Conservation (phyloP, 2,888 invertebrate species). For the Ctenicera cuprea region DNA sequence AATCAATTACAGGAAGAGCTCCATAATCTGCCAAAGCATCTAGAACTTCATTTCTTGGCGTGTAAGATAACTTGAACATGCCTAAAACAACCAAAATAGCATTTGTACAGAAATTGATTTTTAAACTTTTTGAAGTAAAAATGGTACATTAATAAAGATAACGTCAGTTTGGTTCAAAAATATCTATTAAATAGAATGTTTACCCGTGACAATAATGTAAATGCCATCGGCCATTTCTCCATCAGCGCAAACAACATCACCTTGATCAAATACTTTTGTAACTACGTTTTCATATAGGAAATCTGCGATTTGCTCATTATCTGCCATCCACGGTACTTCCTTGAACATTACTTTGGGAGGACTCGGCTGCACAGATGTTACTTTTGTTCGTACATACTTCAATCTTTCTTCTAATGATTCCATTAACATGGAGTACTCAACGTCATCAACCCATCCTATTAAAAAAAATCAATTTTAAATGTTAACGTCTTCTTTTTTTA, state of each 20-base stretch:
- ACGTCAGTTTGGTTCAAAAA: no score
- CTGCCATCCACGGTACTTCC: constrained; percentile 60
- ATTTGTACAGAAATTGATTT: no score
- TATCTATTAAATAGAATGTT: no score
- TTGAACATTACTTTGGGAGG: constrained; percentile 72
- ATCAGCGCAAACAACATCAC: constrained; percentile 59
- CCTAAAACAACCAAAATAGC: constrained; percentile 34
- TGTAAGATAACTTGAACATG: constrained; percentile 55
- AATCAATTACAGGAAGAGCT: constrained; percentile 76
- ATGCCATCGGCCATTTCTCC: constrained; percentile 69
- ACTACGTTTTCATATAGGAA: constrained; percentile 55
- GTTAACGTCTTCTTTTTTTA: not conserved
- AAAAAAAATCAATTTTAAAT: constrained; percentile 14
- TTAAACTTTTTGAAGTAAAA: no score
- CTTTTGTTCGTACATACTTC: constrained; percentile 65
- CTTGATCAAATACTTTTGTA: constrained; percentile 54
- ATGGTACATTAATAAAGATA: no score
- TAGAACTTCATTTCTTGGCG: constrained; percentile 70
- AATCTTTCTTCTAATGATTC: constrained; percentile 75
- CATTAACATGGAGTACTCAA: constrained; percentile 74
- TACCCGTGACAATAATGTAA: constrained; percentile 66
- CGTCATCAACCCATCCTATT: constrained; percentile 77
- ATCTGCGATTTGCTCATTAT: constrained; percentile 52
- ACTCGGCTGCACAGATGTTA: constrained; percentile 72
- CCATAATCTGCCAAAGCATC: constrained; percentile 73